These are phyloP conservation scores for Rhabdomys dilectus DNA, from an alignment of 2,113 vertebrate genomes.

Conservation along the genomic window DNA sequence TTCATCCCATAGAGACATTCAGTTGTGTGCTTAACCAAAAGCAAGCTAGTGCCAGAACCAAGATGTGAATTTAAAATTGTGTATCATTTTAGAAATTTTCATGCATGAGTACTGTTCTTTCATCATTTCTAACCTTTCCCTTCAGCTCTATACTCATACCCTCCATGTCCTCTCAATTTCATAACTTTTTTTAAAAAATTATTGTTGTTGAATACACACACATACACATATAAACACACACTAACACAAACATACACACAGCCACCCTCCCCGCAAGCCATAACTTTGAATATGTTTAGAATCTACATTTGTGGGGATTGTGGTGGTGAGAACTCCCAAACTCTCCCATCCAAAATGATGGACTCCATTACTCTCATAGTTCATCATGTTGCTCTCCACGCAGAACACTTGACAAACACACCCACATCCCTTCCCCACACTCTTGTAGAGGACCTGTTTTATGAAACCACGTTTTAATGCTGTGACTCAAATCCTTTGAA, in stretches of 20 bases:
- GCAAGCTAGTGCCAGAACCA: not conserved
- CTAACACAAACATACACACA: not conserved
- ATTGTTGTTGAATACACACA: too few relatives aligned
- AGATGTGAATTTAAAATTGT: not conserved
- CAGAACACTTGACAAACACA: not conserved
- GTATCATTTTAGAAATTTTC: not conserved
- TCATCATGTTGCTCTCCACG: not conserved
- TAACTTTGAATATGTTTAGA: not conserved
- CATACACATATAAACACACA: not conserved
- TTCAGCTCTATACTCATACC: not conserved
- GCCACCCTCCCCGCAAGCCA: accelerated
- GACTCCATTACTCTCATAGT: not conserved
- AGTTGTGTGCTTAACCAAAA: not conserved
- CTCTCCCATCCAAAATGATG: not conserved
- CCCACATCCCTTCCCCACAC: not conserved
- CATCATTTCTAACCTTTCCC: not conserved
- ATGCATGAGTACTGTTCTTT: not conserved
- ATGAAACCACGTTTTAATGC: not conserved
- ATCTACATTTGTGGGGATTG: not conserved
- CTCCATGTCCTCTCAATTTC: not conserved
- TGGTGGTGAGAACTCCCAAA: not conserved
- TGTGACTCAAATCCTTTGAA: not conserved
- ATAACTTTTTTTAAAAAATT: too few relatives aligned
- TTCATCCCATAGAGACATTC: not conserved
- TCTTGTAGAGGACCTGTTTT: not conserved